Evolutionary conservation across 53 echinoderm and acorn worm species (phyloP), one percentile per base, ranked within the genome.

Genomic region (Pentamera pediparva): DNA sequence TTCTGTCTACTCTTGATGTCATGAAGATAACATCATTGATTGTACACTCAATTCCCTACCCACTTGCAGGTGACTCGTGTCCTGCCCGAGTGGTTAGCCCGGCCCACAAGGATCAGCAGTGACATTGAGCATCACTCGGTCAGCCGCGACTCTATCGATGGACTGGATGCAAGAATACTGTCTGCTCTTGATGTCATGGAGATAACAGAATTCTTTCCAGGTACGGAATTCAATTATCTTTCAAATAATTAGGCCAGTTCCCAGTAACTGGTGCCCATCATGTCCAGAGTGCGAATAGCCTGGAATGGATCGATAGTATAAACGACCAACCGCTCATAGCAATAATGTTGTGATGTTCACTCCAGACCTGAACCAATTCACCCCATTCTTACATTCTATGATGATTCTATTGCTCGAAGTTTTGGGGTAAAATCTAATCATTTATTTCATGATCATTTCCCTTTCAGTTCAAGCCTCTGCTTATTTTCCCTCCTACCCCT

Each of bases 71-170:
- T 94, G 12, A 33, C 77, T 0, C 75, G 91, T 69, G 83, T 87
- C 0, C 80, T 95, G 20, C 95, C 95, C 10, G 83, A 95, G 53
- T 95, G 95, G 95, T 30, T 95, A 28, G 85, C 91, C 4, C 62
- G 67, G 4, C 95, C 95, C 0, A 75, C 83, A 2, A 62, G 91
- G 37, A 82, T 95, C 30, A 75, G 91, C 4, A 75, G 79, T 27
- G 88, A 86, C 57, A 59, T 91, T 13, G 63, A 85, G 34, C 37
- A 76, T 17, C 75, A 90, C 65, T 78, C 67, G 15, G 62, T 79
- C 26, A 35, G 74, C n/a, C 70, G 90, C 19, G 65, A 58, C 31
- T 67, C 72, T n/a, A 20, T 91, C 53, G 29, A 43, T 27, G 80
- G 82, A 60, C 82, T 95, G 18, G 91, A 91, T 47, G 19, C 73